A percentile compares a stretch with the other conserved stretches of the same genome.
phyloP scores from a whole-genome alignment of 2,113 vertebrate genomes.

The Orientallactaga bullata region DNA sequence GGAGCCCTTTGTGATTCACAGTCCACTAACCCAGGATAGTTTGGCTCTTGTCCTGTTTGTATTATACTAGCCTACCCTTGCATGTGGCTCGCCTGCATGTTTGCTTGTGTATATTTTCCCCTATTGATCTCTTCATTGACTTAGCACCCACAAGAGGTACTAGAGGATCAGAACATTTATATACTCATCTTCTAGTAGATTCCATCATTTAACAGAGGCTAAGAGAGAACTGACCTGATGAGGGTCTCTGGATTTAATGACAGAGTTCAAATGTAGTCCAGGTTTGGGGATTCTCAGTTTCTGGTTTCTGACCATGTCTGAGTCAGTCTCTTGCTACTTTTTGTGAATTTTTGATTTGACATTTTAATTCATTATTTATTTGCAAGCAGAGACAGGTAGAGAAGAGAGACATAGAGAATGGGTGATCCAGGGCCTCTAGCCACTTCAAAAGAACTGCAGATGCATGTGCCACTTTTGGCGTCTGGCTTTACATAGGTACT shows the following conservation, averaged over 20 bases:
- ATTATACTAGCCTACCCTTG: background rate
- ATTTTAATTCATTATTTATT: too few relatives aligned
- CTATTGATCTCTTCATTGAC: background rate
- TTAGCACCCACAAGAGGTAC: background rate
- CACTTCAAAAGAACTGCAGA: too few relatives aligned
- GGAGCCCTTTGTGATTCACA: background rate
- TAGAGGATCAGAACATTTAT: background rate
- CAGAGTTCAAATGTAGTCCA: background rate
- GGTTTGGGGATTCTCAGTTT: slow-evolving; percentile 21
- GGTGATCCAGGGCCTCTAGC: too few relatives aligned
- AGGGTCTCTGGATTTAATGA: slow-evolving; percentile 17
- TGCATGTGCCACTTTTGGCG: too few relatives aligned
- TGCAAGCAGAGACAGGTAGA: too few relatives aligned
- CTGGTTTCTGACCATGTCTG: slow-evolving; percentile 18
- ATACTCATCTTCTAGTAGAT: background rate
- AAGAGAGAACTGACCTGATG: background rate
- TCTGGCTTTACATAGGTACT: too few relatives aligned
- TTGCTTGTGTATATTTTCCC: background rate
- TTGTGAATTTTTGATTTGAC: too few relatives aligned
- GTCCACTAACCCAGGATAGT: background rate
- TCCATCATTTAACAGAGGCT: background rate
- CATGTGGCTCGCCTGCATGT: background rate
- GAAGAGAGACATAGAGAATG: too few relatives aligned
- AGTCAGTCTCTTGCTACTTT: background rate
- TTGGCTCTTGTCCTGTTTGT: background rate